phyloP scores from a whole-genome alignment of 2,888 invertebrate species.

The Selenia dentaria region DNA sequence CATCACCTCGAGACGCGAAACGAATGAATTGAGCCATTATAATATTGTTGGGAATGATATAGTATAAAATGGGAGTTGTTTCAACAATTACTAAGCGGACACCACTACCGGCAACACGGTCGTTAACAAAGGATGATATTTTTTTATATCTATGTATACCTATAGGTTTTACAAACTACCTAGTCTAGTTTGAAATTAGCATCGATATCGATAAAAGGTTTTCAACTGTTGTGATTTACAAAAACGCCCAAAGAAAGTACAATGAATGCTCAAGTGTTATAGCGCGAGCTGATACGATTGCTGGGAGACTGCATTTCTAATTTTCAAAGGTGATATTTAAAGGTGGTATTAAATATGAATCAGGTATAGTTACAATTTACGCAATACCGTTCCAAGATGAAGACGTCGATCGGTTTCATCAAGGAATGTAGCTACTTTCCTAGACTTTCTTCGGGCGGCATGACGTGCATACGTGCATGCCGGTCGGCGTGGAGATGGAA shows the following conservation, averaged over 20 bases:
- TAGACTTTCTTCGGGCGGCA: slow-evolving; percentile 69
- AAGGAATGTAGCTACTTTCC: slow-evolving; percentile 77
- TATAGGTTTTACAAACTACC: not conserved
- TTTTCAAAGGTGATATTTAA: slow-evolving; percentile 30
- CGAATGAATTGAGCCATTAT: slow-evolving; percentile 57
- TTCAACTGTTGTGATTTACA: slow-evolving; percentile 15
- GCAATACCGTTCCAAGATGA: slow-evolving; percentile 41
- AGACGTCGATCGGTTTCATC: slow-evolving; percentile 47
- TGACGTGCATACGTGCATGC: slow-evolving; percentile 63
- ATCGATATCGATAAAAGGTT: slow-evolving; percentile 21
- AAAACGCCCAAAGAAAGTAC: too few species aligned
- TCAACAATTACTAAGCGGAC: slow-evolving; percentile 56
- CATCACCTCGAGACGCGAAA: slow-evolving; percentile 44
- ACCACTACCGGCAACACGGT: slow-evolving; percentile 48
- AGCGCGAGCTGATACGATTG: too few species aligned
- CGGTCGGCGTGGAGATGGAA: slow-evolving; percentile 46
- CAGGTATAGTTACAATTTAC: slow-evolving; percentile 37
- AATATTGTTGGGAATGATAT: slow-evolving; percentile 51
- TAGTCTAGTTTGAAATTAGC: slow-evolving; percentile 30
- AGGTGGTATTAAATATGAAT: slow-evolving; percentile 28
- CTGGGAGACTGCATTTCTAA: slow-evolving; percentile 12
- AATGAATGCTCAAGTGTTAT: too few species aligned
- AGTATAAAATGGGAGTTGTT: slow-evolving; percentile 53
- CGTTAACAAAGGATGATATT: slow-evolving; percentile 42
- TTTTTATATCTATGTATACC: not conserved